Evolutionary conservation across 2,797 vertebrate species (phyloP).

Genomic region (Lophotriccus pileatus): DNA sequence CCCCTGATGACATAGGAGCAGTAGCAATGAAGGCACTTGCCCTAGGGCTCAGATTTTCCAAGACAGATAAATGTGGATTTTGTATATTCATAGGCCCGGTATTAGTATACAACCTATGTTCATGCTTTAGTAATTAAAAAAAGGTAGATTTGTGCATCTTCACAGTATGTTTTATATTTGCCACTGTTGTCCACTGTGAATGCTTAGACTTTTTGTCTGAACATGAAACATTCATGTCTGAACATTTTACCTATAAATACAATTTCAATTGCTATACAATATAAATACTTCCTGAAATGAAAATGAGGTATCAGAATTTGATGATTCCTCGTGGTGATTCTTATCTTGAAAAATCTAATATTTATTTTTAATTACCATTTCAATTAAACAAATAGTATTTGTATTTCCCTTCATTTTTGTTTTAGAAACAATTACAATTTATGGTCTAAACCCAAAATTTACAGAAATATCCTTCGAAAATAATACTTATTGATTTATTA

Average conservation of each 20-base stretch:
- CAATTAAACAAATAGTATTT: background rate
- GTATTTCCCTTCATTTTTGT: background rate
- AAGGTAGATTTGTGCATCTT: background rate
- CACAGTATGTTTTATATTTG: background rate
- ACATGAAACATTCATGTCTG: no score
- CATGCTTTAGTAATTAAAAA: background rate
- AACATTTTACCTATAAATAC: background rate
- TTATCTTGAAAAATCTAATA: background rate
- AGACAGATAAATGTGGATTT: background rate
- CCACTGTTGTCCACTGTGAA: background rate
- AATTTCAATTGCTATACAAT: background rate
- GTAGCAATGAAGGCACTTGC: background rate
- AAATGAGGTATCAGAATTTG: background rate
- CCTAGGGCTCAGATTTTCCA: background rate
- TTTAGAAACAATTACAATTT: background rate
- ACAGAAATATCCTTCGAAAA: background rate
- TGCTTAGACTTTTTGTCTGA: background rate
- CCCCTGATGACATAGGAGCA: background rate
- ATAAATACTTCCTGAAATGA: background rate
- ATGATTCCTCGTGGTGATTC: background rate
- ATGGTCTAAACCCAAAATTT: background rate
- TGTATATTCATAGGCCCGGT: background rate
- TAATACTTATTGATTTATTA: background rate
- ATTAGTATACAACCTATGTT: background rate
- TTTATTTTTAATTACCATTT: background rate